Evolutionary conservation across 2,113 vertebrate genomes (phyloP), one percentile per base, ranked within the genome.

Genomic region (Dicaeum eximium): DNA sequence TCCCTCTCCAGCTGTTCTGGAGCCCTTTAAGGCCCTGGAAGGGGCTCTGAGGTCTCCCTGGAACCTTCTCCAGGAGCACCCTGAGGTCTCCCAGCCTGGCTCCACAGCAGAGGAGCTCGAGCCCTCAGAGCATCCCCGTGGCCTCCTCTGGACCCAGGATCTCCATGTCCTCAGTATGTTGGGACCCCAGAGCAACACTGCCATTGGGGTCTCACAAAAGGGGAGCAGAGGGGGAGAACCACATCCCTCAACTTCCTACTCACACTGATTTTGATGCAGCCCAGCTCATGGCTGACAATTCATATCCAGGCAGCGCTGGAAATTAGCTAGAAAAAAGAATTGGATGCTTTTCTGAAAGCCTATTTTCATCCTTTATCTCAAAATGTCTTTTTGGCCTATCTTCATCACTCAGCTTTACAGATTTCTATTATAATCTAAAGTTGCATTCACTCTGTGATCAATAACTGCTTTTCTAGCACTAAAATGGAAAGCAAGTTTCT

Each of bases 401-500:
- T 60, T 61, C 35, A 53, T 50, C 18, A 60, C 50, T 75, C 54
- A n/a, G n/a, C 69, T 57, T 65, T 89, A 94, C 10, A 65, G 72
- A 80, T 61, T 80, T 91, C 15, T 88, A 19, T 44, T 77, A 58
- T 45, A 12, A n/a, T 53, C 31, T 73, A 6, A 80, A 38, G 24
- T 72, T 19, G 86, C 30, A 25, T 15, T 57, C 15, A 35, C 38
- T 42, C 40, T 64, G 13, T 62, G 47, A 75, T 75, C 62, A 62
- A 28, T 69, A 86, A 22, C 15, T 47, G 14, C 13, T 92, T 71
- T 91, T 51, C 45, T 53, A 73, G 23, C 6, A n/a, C 38, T 56
- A 54, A 62, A 92, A 47, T 44, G 50, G 87, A 88, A 83, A 90
- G 22, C 7, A 70, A 53, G 30, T 78, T 91, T 86, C 58, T 80